Evolutionary conservation across 2,113 vertebrate genomes (phyloP).

Genomic region (Vimba vimba): DNA sequence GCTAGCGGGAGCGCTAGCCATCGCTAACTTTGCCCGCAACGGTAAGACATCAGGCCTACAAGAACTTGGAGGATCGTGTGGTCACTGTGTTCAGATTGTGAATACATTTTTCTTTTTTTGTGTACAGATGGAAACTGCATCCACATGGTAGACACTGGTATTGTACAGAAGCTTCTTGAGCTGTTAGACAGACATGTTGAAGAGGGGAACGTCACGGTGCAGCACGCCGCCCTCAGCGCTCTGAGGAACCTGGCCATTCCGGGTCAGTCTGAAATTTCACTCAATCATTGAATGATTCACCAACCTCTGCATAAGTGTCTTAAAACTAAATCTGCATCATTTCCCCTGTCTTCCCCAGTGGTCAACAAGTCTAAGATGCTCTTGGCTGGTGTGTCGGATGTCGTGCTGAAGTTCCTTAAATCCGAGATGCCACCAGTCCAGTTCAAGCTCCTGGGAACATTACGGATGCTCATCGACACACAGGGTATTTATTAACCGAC

Average conservation of each 20-base stretch:
- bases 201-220: constrained; percentile 95
- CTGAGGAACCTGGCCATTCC: constrained; percentile 96
- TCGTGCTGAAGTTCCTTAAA: constrained; percentile 93
- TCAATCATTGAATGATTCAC: not conserved
- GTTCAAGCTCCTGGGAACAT: constrained; percentile 95
- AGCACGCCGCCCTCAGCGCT: constrained; percentile 95
- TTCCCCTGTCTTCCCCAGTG: constrained; percentile 78
- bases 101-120: not conserved
- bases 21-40: constrained; percentile 97
- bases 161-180: constrained; percentile 93
- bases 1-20: constrained; percentile 94
- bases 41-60: constrained; percentile 74
- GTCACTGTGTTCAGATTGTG: not conserved
- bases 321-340: not conserved
- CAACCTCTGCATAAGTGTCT: not conserved
- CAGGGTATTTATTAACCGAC: constrained; percentile 80
- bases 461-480: constrained; percentile 98
- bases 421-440: constrained; percentile 99
- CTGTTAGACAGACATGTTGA: constrained; percentile 92
- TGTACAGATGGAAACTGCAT: constrained; percentile 93
- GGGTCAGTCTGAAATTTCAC: constrained; percentile 71
- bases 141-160: constrained; percentile 97
- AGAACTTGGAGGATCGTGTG: not conserved
- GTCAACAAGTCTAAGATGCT: constrained; percentile 99
- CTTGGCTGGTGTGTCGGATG: constrained; percentile 89